A percentile compares a stretch with the other conserved stretches of the same genome.
These are phyloP conservation scores for Antheraea yamamai DNA, from an alignment of 2,888 invertebrate genomes.

Conservation along the genomic window DNA sequence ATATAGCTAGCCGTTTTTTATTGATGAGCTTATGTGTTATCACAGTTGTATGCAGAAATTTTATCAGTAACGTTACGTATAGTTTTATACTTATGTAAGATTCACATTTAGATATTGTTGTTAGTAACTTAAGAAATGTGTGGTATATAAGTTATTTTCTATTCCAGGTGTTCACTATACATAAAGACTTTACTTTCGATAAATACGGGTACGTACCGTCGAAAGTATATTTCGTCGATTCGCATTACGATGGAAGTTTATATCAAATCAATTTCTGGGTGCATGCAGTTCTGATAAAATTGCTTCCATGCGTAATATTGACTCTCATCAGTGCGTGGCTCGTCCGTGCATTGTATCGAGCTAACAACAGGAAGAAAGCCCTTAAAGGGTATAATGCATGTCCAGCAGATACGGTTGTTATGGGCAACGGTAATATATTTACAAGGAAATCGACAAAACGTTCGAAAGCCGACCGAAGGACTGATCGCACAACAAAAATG, in stretches of 20 bases:
- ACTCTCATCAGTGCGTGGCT: conserved; percentile 88
- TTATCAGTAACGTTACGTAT: no score
- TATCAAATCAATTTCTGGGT: conserved; percentile 91
- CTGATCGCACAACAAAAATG: conserved; percentile 94
- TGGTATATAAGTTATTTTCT: conserved; percentile 9
- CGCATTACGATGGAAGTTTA: conserved; percentile 81
- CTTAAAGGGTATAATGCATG: conserved; percentile 78
- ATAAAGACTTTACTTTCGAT: conserved; percentile 60
- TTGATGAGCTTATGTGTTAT: no score
- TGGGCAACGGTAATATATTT: conserved; percentile 67
- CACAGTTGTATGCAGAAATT: no score
- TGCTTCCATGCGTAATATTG: conserved; percentile 89
- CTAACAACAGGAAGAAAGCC: conserved; percentile 85
- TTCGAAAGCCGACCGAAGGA: conserved; percentile 68
- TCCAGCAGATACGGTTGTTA: conserved; percentile 57
- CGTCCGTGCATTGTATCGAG: conserved; percentile 87
- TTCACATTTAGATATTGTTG: not conserved
- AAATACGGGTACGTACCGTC: conserved; percentile 55
- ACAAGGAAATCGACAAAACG: conserved; percentile 68
- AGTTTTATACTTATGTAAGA: no score
- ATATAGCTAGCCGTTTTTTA: no score
- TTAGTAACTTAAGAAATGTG: not conserved
- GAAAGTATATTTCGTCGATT: conserved; percentile 77
- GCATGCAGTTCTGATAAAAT: conserved; percentile 89
- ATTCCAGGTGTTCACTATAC: conserved; percentile 73